Evolutionary conservation across 2,797 vertebrate genomes (phyloP).

Genomic region (Neosalanx taihuensis): DNA sequence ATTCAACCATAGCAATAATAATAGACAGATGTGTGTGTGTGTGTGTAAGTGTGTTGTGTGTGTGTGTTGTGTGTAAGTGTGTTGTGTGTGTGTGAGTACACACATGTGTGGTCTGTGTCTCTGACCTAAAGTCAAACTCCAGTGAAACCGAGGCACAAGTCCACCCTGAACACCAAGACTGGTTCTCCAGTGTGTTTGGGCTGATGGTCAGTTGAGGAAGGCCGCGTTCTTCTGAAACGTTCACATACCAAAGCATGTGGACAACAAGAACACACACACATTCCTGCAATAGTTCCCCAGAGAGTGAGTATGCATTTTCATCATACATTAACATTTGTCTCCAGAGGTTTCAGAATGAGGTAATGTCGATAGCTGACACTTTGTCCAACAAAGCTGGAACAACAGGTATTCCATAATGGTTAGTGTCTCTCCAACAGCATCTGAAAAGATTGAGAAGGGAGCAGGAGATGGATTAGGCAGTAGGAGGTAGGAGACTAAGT

Average conservation of each 20-base stretch:
- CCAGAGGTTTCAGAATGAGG: neutral
- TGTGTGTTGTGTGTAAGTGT: neutral
- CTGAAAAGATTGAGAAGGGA: too few species aligned
- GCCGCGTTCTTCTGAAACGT: too few species aligned
- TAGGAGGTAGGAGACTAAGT: too few species aligned
- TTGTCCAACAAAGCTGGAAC: neutral
- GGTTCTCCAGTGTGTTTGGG: too few species aligned
- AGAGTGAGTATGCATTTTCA: constrained; percentile 22
- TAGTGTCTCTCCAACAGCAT: too few species aligned
- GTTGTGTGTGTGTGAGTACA: constrained; percentile 1
- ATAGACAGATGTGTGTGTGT: neutral
- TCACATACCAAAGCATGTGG: neutral
- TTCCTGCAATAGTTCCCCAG: constrained; percentile 29
- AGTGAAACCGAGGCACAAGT: too few species aligned
- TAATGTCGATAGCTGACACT: neutral
- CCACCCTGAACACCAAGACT: too few species aligned
- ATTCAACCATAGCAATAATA: neutral
- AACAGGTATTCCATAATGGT: too few species aligned
- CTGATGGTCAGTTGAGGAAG: too few species aligned
- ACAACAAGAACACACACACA: constrained; percentile 16
- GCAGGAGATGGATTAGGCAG: too few species aligned
- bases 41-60: neutral
- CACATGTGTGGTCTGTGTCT: neutral
- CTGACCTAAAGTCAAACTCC: too few species aligned
- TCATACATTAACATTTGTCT: constrained; percentile 32